Conservation (phyloP, 2,888 invertebrate species). For the Lagria hirta region DNA sequence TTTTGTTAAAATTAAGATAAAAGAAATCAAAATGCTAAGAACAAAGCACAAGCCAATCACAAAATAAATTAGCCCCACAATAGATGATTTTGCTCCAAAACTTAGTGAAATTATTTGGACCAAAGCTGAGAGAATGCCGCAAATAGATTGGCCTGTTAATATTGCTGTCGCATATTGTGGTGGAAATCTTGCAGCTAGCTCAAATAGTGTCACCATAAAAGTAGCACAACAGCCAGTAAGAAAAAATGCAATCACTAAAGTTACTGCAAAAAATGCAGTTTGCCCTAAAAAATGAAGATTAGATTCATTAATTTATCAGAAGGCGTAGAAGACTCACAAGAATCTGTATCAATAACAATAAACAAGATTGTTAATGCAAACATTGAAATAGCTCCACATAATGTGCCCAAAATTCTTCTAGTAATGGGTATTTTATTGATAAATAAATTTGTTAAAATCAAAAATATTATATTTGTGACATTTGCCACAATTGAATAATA, state of each 20-base stretch:
- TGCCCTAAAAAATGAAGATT: constrained; percentile 24
- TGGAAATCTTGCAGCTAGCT: constrained; percentile 26
- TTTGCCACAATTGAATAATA: background rate
- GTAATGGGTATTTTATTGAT: background rate
- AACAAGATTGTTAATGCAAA: constrained; percentile 17
- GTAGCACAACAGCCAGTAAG: constrained; percentile 16
- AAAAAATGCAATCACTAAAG: constrained; percentile 15
- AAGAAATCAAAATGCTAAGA: constrained; percentile 11
- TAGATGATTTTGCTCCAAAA: constrained; percentile 12
- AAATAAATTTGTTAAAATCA: background rate
- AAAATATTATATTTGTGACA: constrained; percentile 5
- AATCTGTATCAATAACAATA: constrained; percentile 22
- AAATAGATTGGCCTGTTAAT: constrained; percentile 29
- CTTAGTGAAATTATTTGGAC: constrained; percentile 26
- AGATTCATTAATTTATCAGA: background rate
- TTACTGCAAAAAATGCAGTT: constrained; percentile 19
- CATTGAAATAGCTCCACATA: constrained; percentile 1
- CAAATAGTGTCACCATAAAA: constrained; percentile 27
- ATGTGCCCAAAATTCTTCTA: background rate
- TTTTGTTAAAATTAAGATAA: constrained; percentile 2
- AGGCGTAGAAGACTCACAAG: constrained; percentile 26
- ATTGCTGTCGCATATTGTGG: constrained; percentile 20
- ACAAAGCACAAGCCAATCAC: constrained; percentile 21
- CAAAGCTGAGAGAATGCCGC: constrained; percentile 28
- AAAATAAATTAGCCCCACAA: constrained; percentile 29